phyloP scores from a whole-genome alignment of 2,888 invertebrate species.

The Tetragnatha montana region DNA sequence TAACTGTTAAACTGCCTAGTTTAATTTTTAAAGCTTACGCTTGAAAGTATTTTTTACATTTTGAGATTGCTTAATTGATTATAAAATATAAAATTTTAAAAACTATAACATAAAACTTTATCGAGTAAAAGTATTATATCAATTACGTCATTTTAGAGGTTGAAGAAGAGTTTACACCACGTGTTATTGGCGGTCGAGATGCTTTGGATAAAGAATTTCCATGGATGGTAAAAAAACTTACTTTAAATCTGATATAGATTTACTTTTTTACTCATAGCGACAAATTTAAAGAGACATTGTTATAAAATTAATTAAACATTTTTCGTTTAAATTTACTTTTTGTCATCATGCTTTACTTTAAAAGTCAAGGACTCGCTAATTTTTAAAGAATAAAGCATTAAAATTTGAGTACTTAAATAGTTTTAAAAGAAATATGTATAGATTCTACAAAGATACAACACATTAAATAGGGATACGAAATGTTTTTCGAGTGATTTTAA shows the following conservation, averaged over 20 bases:
- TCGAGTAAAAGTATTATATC: not conserved
- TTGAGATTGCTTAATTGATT: not conserved
- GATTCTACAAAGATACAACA: no score
- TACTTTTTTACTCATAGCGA: no score
- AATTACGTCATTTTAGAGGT: constrained; percentile 10
- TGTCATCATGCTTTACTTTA: no score
- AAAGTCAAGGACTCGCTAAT: no score
- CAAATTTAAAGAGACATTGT: no score
- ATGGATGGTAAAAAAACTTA: constrained; percentile 60
- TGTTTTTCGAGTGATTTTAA: no score
- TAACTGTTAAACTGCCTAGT: not conserved
- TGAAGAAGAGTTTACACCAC: constrained; percentile 50
- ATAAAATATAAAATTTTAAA: not conserved
- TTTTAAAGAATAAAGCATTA: no score
- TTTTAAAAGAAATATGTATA: no score
- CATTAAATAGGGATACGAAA: no score
- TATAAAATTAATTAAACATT: no score
- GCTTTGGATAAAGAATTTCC: constrained; percentile 67
- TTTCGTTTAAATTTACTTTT: no score
- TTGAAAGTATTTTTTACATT: not conserved
- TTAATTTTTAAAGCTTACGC: not conserved
- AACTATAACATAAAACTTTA: not conserved
- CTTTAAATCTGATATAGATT: not conserved
- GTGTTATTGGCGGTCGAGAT: constrained; percentile 69
- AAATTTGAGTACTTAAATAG: no score